phyloP scores from a whole-genome alignment of 2,113 vertebrate genomes.

The Myrmophylax atrothorax region DNA sequence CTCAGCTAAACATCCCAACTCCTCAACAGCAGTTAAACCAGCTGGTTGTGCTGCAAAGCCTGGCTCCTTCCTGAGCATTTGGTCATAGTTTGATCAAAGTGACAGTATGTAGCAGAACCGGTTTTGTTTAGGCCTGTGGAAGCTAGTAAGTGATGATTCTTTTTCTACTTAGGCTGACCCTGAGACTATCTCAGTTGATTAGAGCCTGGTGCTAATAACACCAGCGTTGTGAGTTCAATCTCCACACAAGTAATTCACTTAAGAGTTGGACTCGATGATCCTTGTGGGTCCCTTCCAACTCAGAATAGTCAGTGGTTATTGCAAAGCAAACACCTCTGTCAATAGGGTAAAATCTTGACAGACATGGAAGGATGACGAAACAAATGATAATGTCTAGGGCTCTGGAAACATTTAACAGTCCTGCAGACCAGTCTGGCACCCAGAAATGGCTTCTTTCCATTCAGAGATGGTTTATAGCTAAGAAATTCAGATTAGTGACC shows the following conservation, averaged over 20 bases:
- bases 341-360: background rate
- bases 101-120: background rate
- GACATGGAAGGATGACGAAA: background rate
- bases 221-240: background rate
- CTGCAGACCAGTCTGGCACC: background rate
- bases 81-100: background rate
- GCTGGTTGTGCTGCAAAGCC: background rate
- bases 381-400: background rate
- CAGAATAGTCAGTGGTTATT: background rate
- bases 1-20: background rate
- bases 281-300: background rate
- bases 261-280: background rate
- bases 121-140: background rate
- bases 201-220: background rate
- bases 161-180: background rate
- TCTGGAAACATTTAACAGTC: background rate
- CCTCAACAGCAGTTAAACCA: background rate
- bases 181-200: background rate
- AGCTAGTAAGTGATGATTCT: background rate
- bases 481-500: background rate
- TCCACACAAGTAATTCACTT: background rate
- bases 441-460: background rate
- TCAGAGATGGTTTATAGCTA: background rate
- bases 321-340: background rate
- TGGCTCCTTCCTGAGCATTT: background rate